Percentiles rank a stretch among this genome's conserved stretches.
Conservation (phyloP, 2,797 vertebrate species). For the Chaetophractus vellerosus region DNA sequence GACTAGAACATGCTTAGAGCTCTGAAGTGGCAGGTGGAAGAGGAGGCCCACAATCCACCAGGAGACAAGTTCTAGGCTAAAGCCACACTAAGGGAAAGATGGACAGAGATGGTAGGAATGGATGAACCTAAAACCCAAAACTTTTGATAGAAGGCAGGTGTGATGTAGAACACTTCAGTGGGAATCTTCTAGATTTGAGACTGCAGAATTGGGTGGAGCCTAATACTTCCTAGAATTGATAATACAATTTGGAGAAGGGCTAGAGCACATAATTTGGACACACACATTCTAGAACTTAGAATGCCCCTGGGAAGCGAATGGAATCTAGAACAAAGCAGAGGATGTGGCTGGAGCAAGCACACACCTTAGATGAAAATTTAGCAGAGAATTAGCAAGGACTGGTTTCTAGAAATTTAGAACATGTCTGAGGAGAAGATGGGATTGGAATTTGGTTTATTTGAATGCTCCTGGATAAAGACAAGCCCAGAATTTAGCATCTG, state of each 20-base stretch:
- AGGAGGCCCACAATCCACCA: background rate
- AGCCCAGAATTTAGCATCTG: background rate
- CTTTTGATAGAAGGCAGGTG: background rate
- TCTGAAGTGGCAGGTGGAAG: conserved; percentile 61
- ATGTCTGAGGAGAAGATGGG: background rate
- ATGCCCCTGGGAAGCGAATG: background rate
- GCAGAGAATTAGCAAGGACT: background rate
- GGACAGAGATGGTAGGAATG: background rate
- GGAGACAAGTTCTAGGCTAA: conserved; percentile 32
- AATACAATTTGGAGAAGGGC: background rate
- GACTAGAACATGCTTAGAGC: conserved; percentile 71
- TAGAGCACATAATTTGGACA: background rate
- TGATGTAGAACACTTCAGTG: background rate
- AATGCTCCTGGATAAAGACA: background rate
- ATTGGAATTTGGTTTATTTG: background rate
- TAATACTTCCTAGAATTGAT: background rate
- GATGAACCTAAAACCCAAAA: background rate
- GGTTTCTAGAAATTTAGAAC: background rate
- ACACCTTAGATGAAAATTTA: background rate
- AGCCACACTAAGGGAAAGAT: background rate
- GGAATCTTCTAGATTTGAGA: conserved; percentile 18
- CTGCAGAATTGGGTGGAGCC: background rate
- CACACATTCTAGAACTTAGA: conserved; percentile 50
- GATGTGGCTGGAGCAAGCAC: conserved; percentile 3
- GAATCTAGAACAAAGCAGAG: conserved; percentile 23